Percentiles rank a stretch among this genome's conserved stretches.
Conservation (phyloP, 2,888 invertebrate genomes). For the Sinotaia quadrata region DNA sequence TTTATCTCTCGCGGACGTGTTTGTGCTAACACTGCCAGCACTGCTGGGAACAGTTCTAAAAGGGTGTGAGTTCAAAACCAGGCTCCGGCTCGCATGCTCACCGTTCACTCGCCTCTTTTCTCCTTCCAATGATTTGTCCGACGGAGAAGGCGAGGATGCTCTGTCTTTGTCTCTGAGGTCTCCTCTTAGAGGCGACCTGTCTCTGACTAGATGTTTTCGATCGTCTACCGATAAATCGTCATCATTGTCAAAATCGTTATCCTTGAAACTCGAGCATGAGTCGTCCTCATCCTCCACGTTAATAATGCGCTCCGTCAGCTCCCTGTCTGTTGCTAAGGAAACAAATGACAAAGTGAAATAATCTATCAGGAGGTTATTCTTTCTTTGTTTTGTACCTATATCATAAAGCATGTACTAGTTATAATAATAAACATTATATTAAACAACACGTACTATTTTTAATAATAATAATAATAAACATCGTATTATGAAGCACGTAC, state of each 20-base stretch:
- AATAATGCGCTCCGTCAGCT: slow-evolving; percentile 33
- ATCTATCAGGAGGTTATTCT: too few relatives aligned
- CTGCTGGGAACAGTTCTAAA: not conserved
- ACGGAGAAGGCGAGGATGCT: not conserved
- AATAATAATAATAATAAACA: too few relatives aligned
- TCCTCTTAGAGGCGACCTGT: slow-evolving; percentile 19
- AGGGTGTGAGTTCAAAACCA: not conserved
- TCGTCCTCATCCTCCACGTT: slow-evolving; percentile 39
- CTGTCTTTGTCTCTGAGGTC: slow-evolving; percentile 7
- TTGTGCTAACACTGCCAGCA: not conserved
- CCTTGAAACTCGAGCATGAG: slow-evolving; percentile 31
- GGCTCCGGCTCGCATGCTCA: not conserved
- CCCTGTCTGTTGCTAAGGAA: too few relatives aligned
- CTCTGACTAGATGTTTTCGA: slow-evolving; percentile 14
- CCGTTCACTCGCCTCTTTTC: not conserved
- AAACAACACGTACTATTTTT: too few relatives aligned
- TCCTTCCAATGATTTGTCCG: not conserved
- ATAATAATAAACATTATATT: too few relatives aligned
- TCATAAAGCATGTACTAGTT: too few relatives aligned
- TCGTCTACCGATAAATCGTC: slow-evolving; percentile 10
- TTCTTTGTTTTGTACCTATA: too few relatives aligned
- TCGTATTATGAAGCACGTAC: too few relatives aligned
- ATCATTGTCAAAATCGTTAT: slow-evolving; percentile 19
- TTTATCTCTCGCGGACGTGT: not conserved
- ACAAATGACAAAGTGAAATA: too few relatives aligned